These are phyloP conservation scores for Orgyia antiqua DNA, from an alignment of 2,888 invertebrate genomes.

Conservation along the genomic window DNA sequence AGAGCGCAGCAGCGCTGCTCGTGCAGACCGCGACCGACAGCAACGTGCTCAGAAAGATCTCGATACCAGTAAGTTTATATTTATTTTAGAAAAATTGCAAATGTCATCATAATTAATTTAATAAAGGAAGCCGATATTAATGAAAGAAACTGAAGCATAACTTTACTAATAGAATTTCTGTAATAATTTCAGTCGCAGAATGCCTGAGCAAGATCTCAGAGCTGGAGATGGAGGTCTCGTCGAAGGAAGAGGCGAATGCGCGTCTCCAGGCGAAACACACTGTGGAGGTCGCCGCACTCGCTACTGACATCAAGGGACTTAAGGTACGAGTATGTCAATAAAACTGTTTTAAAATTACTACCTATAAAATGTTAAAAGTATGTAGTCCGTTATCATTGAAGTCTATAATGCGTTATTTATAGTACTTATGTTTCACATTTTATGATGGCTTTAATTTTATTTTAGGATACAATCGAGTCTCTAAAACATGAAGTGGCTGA, in stretches of 20 bases:
- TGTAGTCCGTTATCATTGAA: constrained; percentile 10
- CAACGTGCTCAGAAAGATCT: constrained; percentile 70
- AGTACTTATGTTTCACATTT: no score
- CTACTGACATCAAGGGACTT: constrained; percentile 64
- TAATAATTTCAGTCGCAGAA: constrained; percentile 66
- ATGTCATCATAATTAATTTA: no score
- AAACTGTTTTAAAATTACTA: no score
- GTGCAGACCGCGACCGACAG: constrained; percentile 66
- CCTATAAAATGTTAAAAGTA: constrained; percentile 7
- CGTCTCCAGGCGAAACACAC: constrained; percentile 67
- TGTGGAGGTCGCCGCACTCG: constrained; percentile 62
- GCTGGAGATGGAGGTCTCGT: constrained; percentile 74
- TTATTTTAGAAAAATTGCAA: no score
- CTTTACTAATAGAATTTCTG: no score
- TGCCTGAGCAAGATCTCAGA: constrained; percentile 77
- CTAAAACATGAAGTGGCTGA: constrained; percentile 69
- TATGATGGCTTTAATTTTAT: constrained; percentile 2
- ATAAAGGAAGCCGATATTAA: no score
- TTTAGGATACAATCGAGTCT: constrained; percentile 68
- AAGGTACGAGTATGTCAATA: no score
- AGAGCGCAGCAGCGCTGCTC: constrained; percentile 63
- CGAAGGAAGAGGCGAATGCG: constrained; percentile 71
- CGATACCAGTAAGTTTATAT: constrained; percentile 61
- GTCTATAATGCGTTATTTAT: neutral
- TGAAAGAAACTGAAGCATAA: no score